Base-by-base conservation (phyloP, 2,888 invertebrate species). In the Osmoderma eremita region DNA sequence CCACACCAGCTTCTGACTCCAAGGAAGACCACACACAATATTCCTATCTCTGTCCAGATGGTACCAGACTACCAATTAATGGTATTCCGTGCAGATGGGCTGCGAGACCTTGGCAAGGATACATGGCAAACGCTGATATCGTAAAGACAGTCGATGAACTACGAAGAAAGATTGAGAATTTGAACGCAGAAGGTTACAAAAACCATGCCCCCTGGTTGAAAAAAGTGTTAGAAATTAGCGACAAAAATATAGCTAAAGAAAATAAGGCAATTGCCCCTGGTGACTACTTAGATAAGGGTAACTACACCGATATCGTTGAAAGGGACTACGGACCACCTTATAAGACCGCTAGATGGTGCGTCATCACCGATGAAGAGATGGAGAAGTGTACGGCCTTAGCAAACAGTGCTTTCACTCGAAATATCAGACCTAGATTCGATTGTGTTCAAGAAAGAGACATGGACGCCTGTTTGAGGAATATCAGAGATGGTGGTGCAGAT, bases 51-150 rank as follows among this genome's bases (percentile, higher is more conserved):
- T 94, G 94, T 77, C 91, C 89, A 2, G 93, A 94, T 77, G 94
- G 92, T 1, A 87, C 86, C 4, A 89, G 89, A 75, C 86, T 87
- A 0, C 87, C 91, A 0, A 84, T 93, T 10, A 88, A 86, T 30
- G 86, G 86, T 3, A 84, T 82, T 12, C 85, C 88, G 0, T 94
- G 94, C 77, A 87, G 90, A 0, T 94, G 94, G 94, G 93, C 93
- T 0, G 91, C 91, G 0, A 85, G 93, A 67, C 94, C 94, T n/a
- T 94, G 94, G 92, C 92, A 89, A 77, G 91, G 91, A 10, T 86
- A 91, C 73, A 83, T 92, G 78, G 88, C 88, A 4, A 91, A 91
- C 76, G 87, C 87, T 10, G 88, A 88, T 67, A 83, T 87, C 0
- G 79, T 86, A 2, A 86, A 86, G 24, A 82, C 84, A 13, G 76